Evolutionary conservation across 2,113 vertebrate genomes (phyloP), one percentile per base, ranked within the genome.

Genomic region (Cyanocitta stelleri): DNA sequence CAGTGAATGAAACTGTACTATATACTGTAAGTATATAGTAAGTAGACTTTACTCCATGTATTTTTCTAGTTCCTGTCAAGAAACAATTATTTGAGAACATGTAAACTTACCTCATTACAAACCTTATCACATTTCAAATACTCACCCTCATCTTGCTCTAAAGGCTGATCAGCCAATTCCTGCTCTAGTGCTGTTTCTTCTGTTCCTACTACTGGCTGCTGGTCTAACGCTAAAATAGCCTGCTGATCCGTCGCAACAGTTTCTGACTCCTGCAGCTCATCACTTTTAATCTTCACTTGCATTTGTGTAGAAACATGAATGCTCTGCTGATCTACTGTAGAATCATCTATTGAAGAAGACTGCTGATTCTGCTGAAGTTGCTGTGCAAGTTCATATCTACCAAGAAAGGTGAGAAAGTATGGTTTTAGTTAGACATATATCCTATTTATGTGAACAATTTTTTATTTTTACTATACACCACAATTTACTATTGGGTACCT

Each of bases 311-410:
- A 91, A 72, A 98, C 98, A 11, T 97, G 97, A 86, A 98, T 87
- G 85, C 96, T 69, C 48, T 98, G 97, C 55, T 98, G 98, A 83
- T 98, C 98, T 85, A 98, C 97, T 4, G 98, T 72, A 54, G 98
- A 95, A 86, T 98, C 98, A 3, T 98, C 99, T 86, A 98, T 48
- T 6, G 98, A 94, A 87, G 97, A 37, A 43, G 98, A 96, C 27
- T 97, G 96, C 89, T 98, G 98, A 87, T 98, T 98, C 74, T 99
- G 98, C 87, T 99, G 99, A 35, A 99, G 98, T 96, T 99, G 99
- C 93, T 99, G 99, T 39, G 99, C 99, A 74, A 99, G 98, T 96
- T 99, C 99, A 1, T 99, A 99, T 81, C 99, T 99, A 87, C 23
- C 46, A 83, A 68, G 68, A 56, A 91, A 91, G 18, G 49, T n/a